Percentiles rank a stretch among this genome's conserved stretches.
phyloP scores from a whole-genome alignment of 1,140 invertebrate species.

The Papilio polytes region DNA sequence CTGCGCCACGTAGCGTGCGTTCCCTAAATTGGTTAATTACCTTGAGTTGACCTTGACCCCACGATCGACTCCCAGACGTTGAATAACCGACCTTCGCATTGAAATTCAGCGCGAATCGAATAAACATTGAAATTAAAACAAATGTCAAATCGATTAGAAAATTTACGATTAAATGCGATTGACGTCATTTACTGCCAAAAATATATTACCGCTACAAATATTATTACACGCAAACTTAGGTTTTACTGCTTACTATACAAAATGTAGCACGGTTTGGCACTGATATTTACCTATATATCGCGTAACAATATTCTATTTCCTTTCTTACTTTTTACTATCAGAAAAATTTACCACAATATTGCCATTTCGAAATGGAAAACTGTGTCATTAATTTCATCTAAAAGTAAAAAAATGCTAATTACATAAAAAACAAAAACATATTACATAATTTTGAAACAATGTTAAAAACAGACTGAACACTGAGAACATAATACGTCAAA shows the following conservation, averaged over 20 bases:
- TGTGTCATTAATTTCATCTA: too few relatives aligned
- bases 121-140: constrained; percentile 43
- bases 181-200: background rate
- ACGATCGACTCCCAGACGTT: constrained; percentile 52
- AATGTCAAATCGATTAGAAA: constrained; percentile 36
- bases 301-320: too few relatives aligned
- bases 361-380: too few relatives aligned
- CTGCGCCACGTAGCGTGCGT: background rate
- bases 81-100: constrained; percentile 56
- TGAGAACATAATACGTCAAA: constrained; percentile 11
- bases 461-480: background rate
- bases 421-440: background rate
- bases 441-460: background rate
- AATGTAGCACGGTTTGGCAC: too few relatives aligned
- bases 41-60: constrained; percentile 54
- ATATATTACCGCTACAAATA: background rate
- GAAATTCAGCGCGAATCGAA: constrained; percentile 42
- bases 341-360: too few relatives aligned
- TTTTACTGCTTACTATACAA: too few relatives aligned
- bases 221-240: background rate
- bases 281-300: too few relatives aligned
- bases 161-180: background rate
- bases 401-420: background rate
- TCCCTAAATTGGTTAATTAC: constrained; percentile 35
- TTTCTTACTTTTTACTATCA: too few relatives aligned